Evolutionary conservation across 2,888 invertebrate species (phyloP), one percentile per base, ranked within the genome.

Genomic region (Scaptomyza polygonia): DNA sequence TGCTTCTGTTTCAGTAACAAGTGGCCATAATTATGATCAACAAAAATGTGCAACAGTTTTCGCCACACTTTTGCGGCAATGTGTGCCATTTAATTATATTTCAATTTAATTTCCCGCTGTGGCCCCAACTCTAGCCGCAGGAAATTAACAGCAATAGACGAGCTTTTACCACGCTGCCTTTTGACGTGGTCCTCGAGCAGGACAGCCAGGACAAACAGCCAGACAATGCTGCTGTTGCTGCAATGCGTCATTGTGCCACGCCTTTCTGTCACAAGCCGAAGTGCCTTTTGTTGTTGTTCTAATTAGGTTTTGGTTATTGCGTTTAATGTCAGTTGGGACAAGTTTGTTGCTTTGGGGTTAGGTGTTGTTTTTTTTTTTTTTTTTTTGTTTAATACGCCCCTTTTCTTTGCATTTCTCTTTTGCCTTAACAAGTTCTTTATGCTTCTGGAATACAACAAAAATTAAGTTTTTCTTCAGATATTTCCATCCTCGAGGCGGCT

Each of bases 231-330:
- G 29, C 21, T n/a, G 21, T 16, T 25, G 49, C 55, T 58, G 79
- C 58, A 79, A 48, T 66, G 62, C 76, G 57, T 34, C 75, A 70
- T 27, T 6, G 9, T 30, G 54, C n/a, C 69, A 67, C 61, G 67
- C 61, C 69, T 16, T 11, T 9, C 43, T 8, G 8, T 51, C 48
- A 49, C 14, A 39, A 16, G 30, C 45, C 29, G 12, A 42, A 32
- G 27, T 21, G 44, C 36, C 42, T 12, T 56, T 55, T 43, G 67
- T 72, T 77, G 68, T 62, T 80, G 45, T 63, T 52, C 69, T 77
- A 77, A 77, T 77, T 77, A 69, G 48, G 80, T 69, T 77, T 77
- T 54, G 57, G 54, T 40, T 58, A 53, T 61, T 72, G 66, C 48
- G 16, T 59, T 63, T 55, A 36, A 76, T 71, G 62, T 45, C 58